Evolutionary conservation across 2,113 vertebrate genomes (phyloP).

Genomic region (Lycaon pictus): DNA sequence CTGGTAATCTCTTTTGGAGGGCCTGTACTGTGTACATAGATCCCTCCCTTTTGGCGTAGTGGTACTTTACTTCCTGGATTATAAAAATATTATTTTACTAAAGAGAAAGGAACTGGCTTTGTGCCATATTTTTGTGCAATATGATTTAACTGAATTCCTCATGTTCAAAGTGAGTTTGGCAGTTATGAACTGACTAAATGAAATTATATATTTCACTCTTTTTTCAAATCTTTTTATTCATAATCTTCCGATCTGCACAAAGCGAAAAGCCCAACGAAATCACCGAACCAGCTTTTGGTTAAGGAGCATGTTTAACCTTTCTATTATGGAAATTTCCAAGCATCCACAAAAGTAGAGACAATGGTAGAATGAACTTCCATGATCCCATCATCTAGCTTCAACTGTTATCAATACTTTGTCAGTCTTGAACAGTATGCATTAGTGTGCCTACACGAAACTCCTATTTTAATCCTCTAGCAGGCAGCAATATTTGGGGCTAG

Average conservation of each 20-base stretch:
- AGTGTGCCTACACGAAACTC: neutral
- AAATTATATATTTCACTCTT: slow-evolving; percentile 19
- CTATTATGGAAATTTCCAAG: neutral
- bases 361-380: neutral
- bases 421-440: neutral
- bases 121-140: slow-evolving; percentile 43
- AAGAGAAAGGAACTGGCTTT: slow-evolving; percentile 58
- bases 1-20: neutral
- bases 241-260: neutral
- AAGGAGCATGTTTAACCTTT: slow-evolving; percentile 18
- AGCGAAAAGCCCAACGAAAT: slow-evolving; percentile 15
- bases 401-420: neutral
- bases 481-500: neutral
- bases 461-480: neutral
- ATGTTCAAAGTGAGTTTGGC: neutral
- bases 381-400: neutral
- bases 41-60: slow-evolving; percentile 52
- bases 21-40: neutral
- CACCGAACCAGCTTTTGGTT: neutral
- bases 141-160: slow-evolving; percentile 36
- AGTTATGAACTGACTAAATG: slow-evolving; percentile 6
- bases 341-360: neutral
- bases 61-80: slow-evolving; percentile 62
- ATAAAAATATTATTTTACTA: slow-evolving; percentile 59
- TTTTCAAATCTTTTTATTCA: neutral